Conservation (phyloP, 2,888 invertebrate species). For the Aphelenchoides bicaudatus region DNA sequence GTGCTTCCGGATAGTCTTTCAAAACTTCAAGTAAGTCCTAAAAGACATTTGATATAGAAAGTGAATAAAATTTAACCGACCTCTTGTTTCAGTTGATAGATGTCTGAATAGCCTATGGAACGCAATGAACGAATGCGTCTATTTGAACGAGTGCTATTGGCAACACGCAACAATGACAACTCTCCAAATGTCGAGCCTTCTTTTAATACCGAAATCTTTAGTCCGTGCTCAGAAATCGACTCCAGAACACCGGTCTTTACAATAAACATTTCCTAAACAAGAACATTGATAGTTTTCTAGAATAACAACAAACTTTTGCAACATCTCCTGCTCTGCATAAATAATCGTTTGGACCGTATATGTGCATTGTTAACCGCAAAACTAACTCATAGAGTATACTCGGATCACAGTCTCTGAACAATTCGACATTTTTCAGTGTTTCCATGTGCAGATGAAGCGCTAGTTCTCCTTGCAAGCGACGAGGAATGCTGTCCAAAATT, state of each 20-base stretch:
- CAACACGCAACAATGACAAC: constrained; percentile 36
- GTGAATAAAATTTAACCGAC: no score
- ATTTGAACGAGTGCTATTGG: constrained; percentile 23
- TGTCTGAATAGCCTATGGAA: constrained; percentile 53
- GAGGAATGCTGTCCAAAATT: constrained; percentile 46
- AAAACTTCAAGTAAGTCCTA: constrained; percentile 40
- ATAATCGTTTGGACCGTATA: constrained; percentile 53
- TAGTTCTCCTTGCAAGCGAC: constrained; percentile 46
- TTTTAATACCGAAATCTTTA: constrained; percentile 23
- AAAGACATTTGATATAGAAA: no score
- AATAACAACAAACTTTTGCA: constrained; percentile 32
- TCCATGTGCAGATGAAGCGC: constrained; percentile 53
- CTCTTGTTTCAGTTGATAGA: constrained; percentile 52
- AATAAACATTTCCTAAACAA: constrained; percentile 53
- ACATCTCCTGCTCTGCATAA: constrained; percentile 45
- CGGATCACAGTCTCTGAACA: constrained; percentile 44
- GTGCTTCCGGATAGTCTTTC: constrained; percentile 37
- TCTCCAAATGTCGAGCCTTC: constrained; percentile 51
- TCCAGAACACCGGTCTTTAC: constrained; percentile 45
- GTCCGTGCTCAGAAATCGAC: constrained; percentile 35
- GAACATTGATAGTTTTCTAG: constrained; percentile 30
- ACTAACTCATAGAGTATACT: constrained; percentile 52
- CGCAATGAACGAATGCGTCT: constrained; percentile 29
- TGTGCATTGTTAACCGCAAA: constrained; percentile 48
- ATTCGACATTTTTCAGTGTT: constrained; percentile 38